Base-by-base conservation (phyloP, 2,797 vertebrate genomes). In the Passerculus sandwichensis region DNA sequence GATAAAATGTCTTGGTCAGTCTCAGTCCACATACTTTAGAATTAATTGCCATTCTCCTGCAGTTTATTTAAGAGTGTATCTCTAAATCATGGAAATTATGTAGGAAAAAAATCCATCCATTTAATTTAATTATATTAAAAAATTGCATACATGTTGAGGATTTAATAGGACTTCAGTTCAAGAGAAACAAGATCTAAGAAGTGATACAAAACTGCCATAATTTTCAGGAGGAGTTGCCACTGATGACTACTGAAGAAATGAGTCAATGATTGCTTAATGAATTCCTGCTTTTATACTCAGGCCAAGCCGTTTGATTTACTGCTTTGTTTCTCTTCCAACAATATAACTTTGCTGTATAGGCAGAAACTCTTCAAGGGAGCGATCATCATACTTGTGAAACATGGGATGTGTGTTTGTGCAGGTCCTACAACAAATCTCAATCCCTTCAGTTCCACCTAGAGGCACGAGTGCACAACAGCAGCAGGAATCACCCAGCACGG, bases 361-460 rank as follows among this genome's bases (percentile, higher is more conserved):
- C 53, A 87, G 60, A 65, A 86, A 65, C n/a, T 47, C 26, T 57
- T 71, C n/a, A 53, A 86, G 34, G 47, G 36, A 70, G 50, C 65
- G 50, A 70, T 38, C 53, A 70, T 19, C 13, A 34, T 54, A 59
- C 38, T 6, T 40, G 50, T 13, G 36, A 69, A 67, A 77, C 19
- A 6, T 13, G 54, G 69, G 14, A 26, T 20, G 21, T 11, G 15
- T 10, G 32, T 45, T 91, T 72, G 26, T 23, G 45, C 40, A 81
- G 82, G 89, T 78, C 73, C 79, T 71, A 73, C 48, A 56, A 44
- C 42, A 83, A 86, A 72, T 88, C 92, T 78, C 76, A 92, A 2
- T 85, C 70, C 22, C 80, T 94, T 57, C 95, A 77, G 92, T 96
- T 95, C 94, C 96, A 95, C 57, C 92, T 96, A 97, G 92, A 96